phyloP scores from a whole-genome alignment of 2,113 vertebrate species.

The Chaetorhynchus papuensis region DNA sequence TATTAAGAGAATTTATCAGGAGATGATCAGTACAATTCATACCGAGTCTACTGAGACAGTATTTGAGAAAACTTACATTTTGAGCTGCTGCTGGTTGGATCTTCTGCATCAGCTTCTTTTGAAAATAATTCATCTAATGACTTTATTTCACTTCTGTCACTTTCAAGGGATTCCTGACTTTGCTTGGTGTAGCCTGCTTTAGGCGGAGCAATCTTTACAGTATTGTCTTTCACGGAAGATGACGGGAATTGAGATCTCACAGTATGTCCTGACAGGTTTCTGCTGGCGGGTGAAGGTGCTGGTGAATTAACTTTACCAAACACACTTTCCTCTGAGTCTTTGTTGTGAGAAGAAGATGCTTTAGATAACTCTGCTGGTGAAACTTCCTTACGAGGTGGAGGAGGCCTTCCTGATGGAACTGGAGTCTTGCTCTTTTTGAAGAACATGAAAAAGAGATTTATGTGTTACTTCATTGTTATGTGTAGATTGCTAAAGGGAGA shows the following conservation, averaged over 20 bases:
- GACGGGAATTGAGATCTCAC: fast-evolving
- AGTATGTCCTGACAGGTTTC: background rate
- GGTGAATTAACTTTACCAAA: background rate
- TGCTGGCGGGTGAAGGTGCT: background rate
- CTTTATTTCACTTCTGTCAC: slow-evolving; percentile 52
- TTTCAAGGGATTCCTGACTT: slow-evolving; percentile 28
- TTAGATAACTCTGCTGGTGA: slow-evolving; percentile 7
- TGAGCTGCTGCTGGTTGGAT: slow-evolving; percentile 57
- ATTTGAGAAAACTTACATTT: slow-evolving; percentile 61
- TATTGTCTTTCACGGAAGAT: background rate
- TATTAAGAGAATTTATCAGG: background rate
- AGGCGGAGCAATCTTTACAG: background rate
- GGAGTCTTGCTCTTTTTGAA: background rate
- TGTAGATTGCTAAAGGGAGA: background rate
- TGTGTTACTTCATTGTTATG: background rate
- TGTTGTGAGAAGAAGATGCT: background rate
- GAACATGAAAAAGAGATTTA: background rate
- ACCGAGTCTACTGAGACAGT: background rate
- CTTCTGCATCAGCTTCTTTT: background rate
- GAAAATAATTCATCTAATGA: slow-evolving; percentile 77
- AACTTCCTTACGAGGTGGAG: background rate
- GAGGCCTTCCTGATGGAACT: background rate
- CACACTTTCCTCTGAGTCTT: background rate
- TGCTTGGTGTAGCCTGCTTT: background rate
- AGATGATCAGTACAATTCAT: background rate